phyloP scores from a whole-genome alignment of 1,140 invertebrate genomes.

The Mya arenaria region DNA sequence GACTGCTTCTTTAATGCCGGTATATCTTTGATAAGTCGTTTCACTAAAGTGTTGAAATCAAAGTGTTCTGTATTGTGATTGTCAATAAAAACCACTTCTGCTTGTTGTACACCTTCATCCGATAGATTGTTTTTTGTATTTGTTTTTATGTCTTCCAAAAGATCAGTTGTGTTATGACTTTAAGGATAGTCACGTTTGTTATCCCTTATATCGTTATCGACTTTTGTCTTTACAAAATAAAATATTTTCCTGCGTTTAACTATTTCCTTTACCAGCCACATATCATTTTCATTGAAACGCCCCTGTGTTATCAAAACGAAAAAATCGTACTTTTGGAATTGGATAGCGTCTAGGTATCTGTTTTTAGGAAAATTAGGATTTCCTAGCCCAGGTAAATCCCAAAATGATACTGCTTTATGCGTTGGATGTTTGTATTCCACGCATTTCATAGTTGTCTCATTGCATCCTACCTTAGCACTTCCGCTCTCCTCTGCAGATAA shows the following conservation, averaged over 20 bases:
- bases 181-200: neutral
- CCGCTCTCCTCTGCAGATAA: neutral
- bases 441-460: neutral
- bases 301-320: neutral
- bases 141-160: neutral
- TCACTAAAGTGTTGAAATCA: neutral
- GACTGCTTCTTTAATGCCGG: neutral
- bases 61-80: neutral
- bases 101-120: neutral
- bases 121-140: neutral
- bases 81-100: neutral
- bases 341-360: neutral
- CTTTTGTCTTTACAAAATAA: neutral
- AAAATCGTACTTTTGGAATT: neutral
- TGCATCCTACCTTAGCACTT: neutral
- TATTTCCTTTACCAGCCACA: neutral
- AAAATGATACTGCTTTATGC: neutral
- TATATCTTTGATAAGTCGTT: neutral
- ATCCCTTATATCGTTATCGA: neutral
- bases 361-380: neutral
- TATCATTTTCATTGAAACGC: neutral
- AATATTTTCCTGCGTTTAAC: neutral
- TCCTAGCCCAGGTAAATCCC: neutral
- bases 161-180: neutral
- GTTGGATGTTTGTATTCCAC: neutral